phyloP scores from a whole-genome alignment of 2,113 vertebrate genomes.

The Sclerurus mexicanus region DNA sequence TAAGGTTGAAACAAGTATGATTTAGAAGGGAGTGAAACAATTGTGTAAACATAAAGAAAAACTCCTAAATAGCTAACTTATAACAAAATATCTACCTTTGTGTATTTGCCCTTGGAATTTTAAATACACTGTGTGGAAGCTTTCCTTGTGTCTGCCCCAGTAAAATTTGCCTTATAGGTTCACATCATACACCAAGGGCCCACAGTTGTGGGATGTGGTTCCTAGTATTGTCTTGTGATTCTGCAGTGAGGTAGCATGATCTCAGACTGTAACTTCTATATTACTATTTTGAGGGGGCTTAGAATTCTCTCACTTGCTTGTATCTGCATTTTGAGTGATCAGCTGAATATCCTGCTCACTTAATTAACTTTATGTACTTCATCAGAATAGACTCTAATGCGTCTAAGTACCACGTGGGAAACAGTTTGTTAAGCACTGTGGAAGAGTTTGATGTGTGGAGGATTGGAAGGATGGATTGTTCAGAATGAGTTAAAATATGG shows the following conservation, averaged over 20 bases:
- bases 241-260: not conserved
- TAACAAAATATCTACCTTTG: not conserved
- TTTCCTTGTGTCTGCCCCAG: not conserved
- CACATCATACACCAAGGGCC: accelerated
- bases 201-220: not conserved
- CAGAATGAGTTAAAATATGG: not conserved
- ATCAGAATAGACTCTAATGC: not conserved
- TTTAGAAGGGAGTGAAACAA: not conserved
- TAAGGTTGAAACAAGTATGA: not conserved
- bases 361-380: not conserved
- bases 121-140: not conserved
- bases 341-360: not conserved
- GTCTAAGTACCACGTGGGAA: not conserved
- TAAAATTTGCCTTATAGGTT: not conserved
- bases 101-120: not conserved
- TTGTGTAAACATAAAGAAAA: not conserved
- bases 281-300: not conserved
- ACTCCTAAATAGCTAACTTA: not conserved
- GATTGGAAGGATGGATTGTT: not conserved
- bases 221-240: not conserved
- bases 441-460: not conserved
- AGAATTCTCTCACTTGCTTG: not conserved
- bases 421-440: not conserved
- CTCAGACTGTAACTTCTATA: not conserved
- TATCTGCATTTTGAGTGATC: not conserved